Evolutionary conservation across 2,113 vertebrate genomes (phyloP), one percentile per base, ranked within the genome.

Genomic region (Hoplias malabaricus): DNA sequence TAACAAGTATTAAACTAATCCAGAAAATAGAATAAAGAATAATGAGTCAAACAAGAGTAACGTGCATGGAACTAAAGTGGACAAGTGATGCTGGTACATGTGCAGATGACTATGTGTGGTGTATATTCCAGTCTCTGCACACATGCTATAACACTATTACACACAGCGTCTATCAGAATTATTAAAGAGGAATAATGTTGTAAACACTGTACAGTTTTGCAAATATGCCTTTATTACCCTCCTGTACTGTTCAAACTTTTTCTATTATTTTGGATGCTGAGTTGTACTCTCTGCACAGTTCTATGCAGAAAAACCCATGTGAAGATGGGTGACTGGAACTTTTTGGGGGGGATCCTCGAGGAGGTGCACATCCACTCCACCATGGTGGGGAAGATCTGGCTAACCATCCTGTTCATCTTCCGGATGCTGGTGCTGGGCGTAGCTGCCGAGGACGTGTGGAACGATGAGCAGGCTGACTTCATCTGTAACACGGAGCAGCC

Each of bases 301-400:
- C 19, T 31, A 84, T n/a, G n/a, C 19, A 77, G 73, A 79, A 82
- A 89, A 90, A 89, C 86, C 86, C 80, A 81, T 89, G 85, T 94
- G 91, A 94, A 91, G 82, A 96, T 95, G 94, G 94, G 93, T 70
- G 93, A 94, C 90, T 96, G 93, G 94, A 94, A 95, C 91, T 94
- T 94, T 86, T 94, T 96, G 2, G 93, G 94, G 42, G 94, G 94
- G 81, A 92, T 96, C 87, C 90, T 95, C 88, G 94, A 96, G 85
- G 94, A 96, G 89, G 93, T 96, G 59, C 94, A 96, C 78, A 93
- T 95, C 84, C 94, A 96, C 84, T 96, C 94, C 76, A 95, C 94
- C 2, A 91, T 92, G 82, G 94, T 93, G 62, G 94, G 94, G 42
- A 97, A 96, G 88, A 94, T 96, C 75, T 96, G 95, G 95, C 91